These are phyloP conservation scores for Sorex maritimensis DNA, from an alignment of 2,797 vertebrate genomes.

Conservation along the genomic window DNA sequence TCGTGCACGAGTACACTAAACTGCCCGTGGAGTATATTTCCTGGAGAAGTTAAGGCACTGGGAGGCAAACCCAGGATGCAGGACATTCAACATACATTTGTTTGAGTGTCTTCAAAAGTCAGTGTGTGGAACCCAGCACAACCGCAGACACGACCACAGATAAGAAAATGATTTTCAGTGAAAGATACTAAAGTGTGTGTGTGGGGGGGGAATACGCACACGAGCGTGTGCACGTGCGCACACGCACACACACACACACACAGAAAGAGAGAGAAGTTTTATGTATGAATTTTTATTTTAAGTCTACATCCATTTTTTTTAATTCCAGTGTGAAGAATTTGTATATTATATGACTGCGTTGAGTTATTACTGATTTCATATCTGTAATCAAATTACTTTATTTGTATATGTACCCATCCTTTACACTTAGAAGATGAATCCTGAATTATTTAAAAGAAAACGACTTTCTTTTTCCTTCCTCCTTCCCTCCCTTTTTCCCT, in stretches of 20 bases:
- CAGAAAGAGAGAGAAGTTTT: not conserved
- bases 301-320: not conserved
- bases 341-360: not conserved
- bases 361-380: constrained; percentile 48
- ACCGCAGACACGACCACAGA: not conserved
- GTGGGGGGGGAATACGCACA: not conserved
- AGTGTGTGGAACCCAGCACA: not conserved
- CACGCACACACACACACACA: too few relatives aligned
- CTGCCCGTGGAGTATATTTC: not conserved
- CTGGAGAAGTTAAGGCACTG: not conserved
- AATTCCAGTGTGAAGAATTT: not conserved
- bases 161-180: not conserved
- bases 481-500: too few relatives aligned
- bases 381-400: not conserved
- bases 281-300: not conserved
- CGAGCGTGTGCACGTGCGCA: too few relatives aligned
- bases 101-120: not conserved
- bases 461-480: too few relatives aligned
- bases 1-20: too few relatives aligned
- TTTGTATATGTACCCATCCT: not conserved
- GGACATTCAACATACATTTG: not conserved
- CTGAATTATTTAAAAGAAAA: not conserved
- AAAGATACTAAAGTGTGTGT: not conserved
- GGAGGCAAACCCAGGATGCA: not conserved
- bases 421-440: not conserved